Evolutionary conservation across 2,797 vertebrate species (phyloP), one percentile per base, ranked within the genome.

Genomic region (Sternotherus odoratus): DNA sequence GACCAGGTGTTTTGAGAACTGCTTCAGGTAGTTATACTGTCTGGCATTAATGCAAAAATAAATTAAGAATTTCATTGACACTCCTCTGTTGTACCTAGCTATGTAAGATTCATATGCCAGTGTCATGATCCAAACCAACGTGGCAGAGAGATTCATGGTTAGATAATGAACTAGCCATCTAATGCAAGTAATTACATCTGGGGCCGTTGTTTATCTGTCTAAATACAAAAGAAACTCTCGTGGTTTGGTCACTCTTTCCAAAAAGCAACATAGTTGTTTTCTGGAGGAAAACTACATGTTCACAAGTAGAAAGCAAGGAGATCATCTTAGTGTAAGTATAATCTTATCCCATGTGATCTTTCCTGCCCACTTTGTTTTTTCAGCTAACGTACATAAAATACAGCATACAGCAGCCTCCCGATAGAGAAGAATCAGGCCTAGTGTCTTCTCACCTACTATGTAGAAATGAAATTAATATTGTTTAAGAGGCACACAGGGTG

Each of bases 1-100:
- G 98, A 99, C 98, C 4, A 97, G 95, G 79, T 98, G 97, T 91
- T 99, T 99, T 66, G 99, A 99, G 97, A 97, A 97, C 28, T 98
- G 98, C 93, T 98, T 99, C 97, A 98, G 99, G 99, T 99, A 87
- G 60, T 91, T 93, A 43, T 86, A 39, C 33, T 57, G 33, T 56
- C 74, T 46, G 63, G 72, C 83, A 63, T 12, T 15, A 48, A 11
- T 11, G 9, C n/a, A 69, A 43, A 88, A 95, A 90, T 80, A 23
- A 6, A 39, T 84, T 74, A 57, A 78, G 51, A 83, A 54, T 36
- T 92, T n/a, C n/a, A n/a, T n/a, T n/a, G n/a, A n/a, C n/a, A n/a
- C n/a, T n/a, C n/a, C n/a, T n/a, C n/a, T n/a, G n/a, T n/a, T n/a
- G n/a, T n/a, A n/a, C n/a, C n/a, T n/a, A n/a, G n/a, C n/a, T n/a